Conservation (phyloP, 2,888 invertebrate genomes). For the Neocrepidodera transversa region DNA sequence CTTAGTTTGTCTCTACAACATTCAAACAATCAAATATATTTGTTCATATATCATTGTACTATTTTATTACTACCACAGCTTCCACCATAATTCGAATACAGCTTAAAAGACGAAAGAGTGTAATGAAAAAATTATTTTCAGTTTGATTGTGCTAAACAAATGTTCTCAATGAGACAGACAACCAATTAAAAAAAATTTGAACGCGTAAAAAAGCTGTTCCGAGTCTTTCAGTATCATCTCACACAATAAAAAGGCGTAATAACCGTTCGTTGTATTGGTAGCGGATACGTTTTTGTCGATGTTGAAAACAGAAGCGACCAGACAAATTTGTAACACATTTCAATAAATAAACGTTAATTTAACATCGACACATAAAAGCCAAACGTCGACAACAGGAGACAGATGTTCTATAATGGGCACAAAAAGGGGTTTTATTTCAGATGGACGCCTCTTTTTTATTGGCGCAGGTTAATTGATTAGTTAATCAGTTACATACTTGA, state of each 20-base stretch:
- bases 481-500: too few species aligned
- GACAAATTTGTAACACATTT: slow-evolving; percentile 25
- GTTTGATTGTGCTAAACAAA: too few species aligned
- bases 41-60: too few species aligned
- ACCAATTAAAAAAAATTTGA: too few species aligned
- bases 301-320: slow-evolving; percentile 6
- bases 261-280: not conserved
- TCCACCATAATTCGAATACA: too few species aligned
- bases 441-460: not conserved
- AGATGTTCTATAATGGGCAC: slow-evolving; percentile 13
- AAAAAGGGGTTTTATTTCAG: not conserved
- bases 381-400: slow-evolving; percentile 23
- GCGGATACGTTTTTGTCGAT: slow-evolving; percentile 12
- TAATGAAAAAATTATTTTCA: too few species aligned
- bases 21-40: too few species aligned
- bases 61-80: too few species aligned
- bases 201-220: too few species aligned
- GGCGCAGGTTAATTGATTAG: not conserved
- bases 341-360: slow-evolving; percentile 20
- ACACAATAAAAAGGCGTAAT: not conserved
- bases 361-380: slow-evolving; percentile 18
- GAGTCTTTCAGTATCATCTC: not conserved
- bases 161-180: too few species aligned
- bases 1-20: too few species aligned
- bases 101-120: too few species aligned